Conservation (phyloP, 2,113 vertebrate species). For the cat (Felis catus) region F.catus_Fca126_mat1.0 CM031411.1:98662501-98663000, state of each 20-base stretch:
- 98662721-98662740: background rate
- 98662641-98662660: background rate
- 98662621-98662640: background rate
- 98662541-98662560: constrained; percentile 42
- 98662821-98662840: background rate
- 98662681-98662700: constrained; percentile 45
- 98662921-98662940: constrained; percentile 57
- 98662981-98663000: constrained; percentile 38
- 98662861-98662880: constrained; percentile 19
- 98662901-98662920: constrained; percentile 55
- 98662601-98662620: constrained; percentile 32
- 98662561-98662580: constrained; percentile 47
- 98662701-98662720: background rate
- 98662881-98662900: constrained; percentile 30
- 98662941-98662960: constrained; percentile 30
- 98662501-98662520: background rate
- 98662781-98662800: background rate
- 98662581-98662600: constrained; percentile 3
- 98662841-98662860: constrained; percentile 8
- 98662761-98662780: constrained; percentile 28
- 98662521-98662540: background rate
- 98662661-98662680: background rate
- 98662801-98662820: constrained; percentile 23
- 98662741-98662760: constrained; percentile 15
- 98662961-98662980: background rate